Evolutionary conservation across 1,140 invertebrate species (phyloP), one percentile per base, ranked within the genome.

Genomic region (Euura saliciscinereae): DNA sequence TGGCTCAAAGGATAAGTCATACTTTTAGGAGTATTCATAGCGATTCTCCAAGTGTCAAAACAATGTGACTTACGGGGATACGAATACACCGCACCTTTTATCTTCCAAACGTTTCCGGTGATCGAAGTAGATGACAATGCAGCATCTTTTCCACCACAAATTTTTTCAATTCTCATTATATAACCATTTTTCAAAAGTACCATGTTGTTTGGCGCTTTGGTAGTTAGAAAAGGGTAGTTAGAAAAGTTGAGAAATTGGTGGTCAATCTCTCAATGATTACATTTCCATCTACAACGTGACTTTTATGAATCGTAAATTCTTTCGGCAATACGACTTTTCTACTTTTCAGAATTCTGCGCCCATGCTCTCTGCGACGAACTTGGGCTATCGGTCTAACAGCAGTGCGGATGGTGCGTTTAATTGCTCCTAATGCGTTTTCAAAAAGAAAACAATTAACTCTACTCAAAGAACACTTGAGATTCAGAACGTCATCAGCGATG

Each of bases 391-490:
- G 65, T 66, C 42, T 66, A 13, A 66, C 65, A 7, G 65, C 65
- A 66, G 65, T 66, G 7, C 65, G 65, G 7, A 66, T 7, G n/a
- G 6, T 66, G 13, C 65, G 2, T 66, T 66, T 66, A 13, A 66
- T 28, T 66, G 65, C 43, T 28, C 65, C 65, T 66, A 66, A 66
- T 28, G 65, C 65, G 43, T 66, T 66, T 13, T 66, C n/a, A 66
- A 66, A 66, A 10, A 45, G 69, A 70, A 70, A 70, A 42, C n/a
- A n/a, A n/a, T n/a, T 70, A 4, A 46, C 7, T 42, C 11, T 28
- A 46, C 45, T 70, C 42, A 70, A n/a, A 11, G 69, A 70, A 70
- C 45, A 70, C 8, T 28, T 43, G 7, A 70, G 51, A 46, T 70
- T n/a, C n/a, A n/a, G n/a, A n/a, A n/a, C n/a, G n/a, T n/a, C n/a